phyloP scores from a whole-genome alignment of 2,113 vertebrate species.

The Mustela lutreola region DNA sequence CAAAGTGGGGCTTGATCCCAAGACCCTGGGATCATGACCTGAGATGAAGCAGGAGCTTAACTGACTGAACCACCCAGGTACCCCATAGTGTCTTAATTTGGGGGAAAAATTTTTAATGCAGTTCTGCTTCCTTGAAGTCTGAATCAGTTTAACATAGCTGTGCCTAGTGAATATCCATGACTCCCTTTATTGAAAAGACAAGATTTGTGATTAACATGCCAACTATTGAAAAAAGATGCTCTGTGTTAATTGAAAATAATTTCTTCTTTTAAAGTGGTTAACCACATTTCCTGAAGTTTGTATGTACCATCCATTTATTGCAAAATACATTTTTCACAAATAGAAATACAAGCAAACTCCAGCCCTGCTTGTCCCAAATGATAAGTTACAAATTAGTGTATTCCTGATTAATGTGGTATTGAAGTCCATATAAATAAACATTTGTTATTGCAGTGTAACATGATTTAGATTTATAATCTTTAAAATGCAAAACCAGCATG shows the following conservation, averaged over 20 bases:
- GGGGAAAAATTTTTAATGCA: slow-evolving; percentile 23
- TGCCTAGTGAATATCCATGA: slow-evolving; percentile 36
- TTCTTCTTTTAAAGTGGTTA: slow-evolving; percentile 43
- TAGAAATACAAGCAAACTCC: not conserved
- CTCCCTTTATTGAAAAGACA: slow-evolving; percentile 47
- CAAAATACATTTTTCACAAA: slow-evolving; percentile 35
- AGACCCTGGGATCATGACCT: not conserved
- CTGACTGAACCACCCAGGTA: not conserved
- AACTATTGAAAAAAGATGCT: slow-evolving; percentile 32
- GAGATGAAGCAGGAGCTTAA: not conserved
- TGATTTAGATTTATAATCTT: slow-evolving; percentile 70
- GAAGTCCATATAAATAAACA: slow-evolving; percentile 23
- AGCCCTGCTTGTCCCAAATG: not conserved
- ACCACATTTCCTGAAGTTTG: slow-evolving; percentile 9
- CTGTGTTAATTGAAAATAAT: slow-evolving; percentile 33
- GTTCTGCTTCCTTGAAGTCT: slow-evolving; percentile 11
- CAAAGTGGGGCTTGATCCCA: not conserved
- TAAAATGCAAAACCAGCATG: slow-evolving; percentile 70
- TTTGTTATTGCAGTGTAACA: slow-evolving; percentile 27
- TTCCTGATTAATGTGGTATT: not conserved
- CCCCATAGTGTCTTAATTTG: not conserved
- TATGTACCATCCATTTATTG: not conserved
- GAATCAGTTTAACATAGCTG: slow-evolving; percentile 7
- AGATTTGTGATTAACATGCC: slow-evolving; percentile 15
- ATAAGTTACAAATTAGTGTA: not conserved